Base-by-base conservation (phyloP, 2,113 vertebrate genomes). In the Gymnorhina tibicen region DNA sequence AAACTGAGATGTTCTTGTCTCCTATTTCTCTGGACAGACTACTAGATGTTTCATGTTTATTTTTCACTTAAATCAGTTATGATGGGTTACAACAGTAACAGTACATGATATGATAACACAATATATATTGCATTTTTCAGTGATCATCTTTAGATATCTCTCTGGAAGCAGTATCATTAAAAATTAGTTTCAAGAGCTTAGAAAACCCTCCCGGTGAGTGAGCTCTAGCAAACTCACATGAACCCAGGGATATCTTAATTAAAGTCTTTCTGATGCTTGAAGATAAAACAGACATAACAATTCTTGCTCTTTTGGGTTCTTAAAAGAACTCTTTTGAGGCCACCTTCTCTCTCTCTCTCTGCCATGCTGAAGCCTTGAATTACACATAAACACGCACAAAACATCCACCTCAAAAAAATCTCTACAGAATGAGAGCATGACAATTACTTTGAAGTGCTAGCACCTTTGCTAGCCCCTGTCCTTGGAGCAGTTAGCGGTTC, bases 91-190 rank as follows among this genome's bases (percentile, higher is more conserved):
- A 97, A 95, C 17, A 68, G 67, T 74, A 95, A 94, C 62, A 83
- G 91, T 93, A 90, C 20, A 52, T 28, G 21, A 41, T 64, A 82
- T 3, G 13, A 75, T 88, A 89, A 93, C 67, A 56, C 28, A 55
- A 49, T 62, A 78, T 76, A 82, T 66, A 60, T 85, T 97, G 56
- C 60, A 78, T 97, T 97, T 95, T 97, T 95, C 68, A 95, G 59
- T 66, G 46, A 58, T 78, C 93, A 56, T 93, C 62, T 83, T 97
- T 87, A 93, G 88, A 78, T 79, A 63, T 96, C 87, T 91, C 87
- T 95, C 88, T 91, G 92, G 94, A 97, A 98, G 91, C 76, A 79
- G 87, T 93, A 93, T 96, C 95, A 95, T 97, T 97, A 97, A 97
- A 97, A 98, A 96, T 80, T 70, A 91, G 87, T 94, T 96, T 94